Evolutionary conservation across 2,113 vertebrate species (phyloP), one percentile per base, ranked within the genome.

Genomic region (Centrocercus urophasianus): DNA sequence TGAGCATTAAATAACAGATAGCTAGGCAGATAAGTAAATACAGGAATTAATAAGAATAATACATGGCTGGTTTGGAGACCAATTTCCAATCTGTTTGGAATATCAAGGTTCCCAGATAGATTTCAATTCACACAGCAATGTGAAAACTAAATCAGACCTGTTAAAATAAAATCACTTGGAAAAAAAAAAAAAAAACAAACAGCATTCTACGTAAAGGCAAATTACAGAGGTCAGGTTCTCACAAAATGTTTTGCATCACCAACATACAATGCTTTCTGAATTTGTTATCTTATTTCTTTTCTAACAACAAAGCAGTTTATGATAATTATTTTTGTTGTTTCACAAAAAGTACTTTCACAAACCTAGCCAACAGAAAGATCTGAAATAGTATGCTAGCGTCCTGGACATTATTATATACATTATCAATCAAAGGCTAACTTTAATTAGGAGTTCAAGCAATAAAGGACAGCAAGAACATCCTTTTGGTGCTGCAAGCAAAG

Each of bases 371-470:
- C 38, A 71, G 25, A 50, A 65, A 32, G 4, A 8, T 12, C 64
- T 0, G 21, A 59, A 84, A 59, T 10, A 59, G 21, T 0, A 8
- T 6, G 18, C 16, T 45, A 88, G 50, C 48, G 86, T 69, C n/a
- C n/a, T 69, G 38, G 48, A 11, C 40, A 48, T 78, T 70, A 75
- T 34, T 38, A 27, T 71, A 67, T 42, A 43, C 11, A 43, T 57
- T 64, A 52, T 48, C 59, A 70, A 83, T 66, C 71, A 83, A 75
- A 74, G 30, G 47, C 77, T 69, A 73, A 47, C 0, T 0, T 78
- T 94, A 90, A 93, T 89, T 89, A 89, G 65, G 28, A 80, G 73
- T 87, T 86, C n/a, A 71, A 82, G 54, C 52, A 77, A 32, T 15
- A 48, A 60, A 56, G 61, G 90, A 89, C 69, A 21, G 52, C 76